A percentile compares a stretch with the other conserved stretches of the same genome.
phyloP scores from a whole-genome alignment of 2,113 vertebrate genomes.

The Pterocles burchelli region DNA sequence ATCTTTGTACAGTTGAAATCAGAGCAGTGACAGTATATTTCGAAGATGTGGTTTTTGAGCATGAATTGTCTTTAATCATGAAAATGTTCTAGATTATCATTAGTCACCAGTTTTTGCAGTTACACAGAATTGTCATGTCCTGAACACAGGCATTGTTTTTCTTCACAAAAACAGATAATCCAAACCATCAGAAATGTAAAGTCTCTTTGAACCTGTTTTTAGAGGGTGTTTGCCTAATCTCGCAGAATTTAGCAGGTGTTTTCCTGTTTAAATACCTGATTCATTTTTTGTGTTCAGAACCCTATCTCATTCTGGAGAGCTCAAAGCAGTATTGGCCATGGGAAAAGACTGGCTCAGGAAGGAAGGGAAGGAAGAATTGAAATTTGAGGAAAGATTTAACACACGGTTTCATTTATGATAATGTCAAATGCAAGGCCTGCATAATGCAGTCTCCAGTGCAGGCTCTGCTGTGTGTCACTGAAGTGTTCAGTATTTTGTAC shows the following conservation, averaged over 20 bases:
- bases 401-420: background rate
- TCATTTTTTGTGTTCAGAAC: background rate
- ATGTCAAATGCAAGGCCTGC: background rate
- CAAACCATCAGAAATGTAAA: background rate
- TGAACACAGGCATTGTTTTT: background rate
- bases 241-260: background rate
- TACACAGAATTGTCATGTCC: background rate
- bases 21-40: background rate
- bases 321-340: background rate
- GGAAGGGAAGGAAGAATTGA: conserved; percentile 7
- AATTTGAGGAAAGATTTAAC: conserved; percentile 22
- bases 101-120: background rate
- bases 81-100: background rate
- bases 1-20: background rate
- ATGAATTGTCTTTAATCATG: background rate
- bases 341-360: background rate
- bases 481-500: background rate
- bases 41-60: background rate
- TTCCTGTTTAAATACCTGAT: background rate
- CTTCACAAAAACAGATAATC: background rate
- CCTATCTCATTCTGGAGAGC: background rate
- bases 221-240: background rate
- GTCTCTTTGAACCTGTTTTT: background rate
- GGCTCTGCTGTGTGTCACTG: background rate
- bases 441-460: background rate